Evolutionary conservation across 2,888 invertebrate species (phyloP).

Genomic region (Achlya flavicornis): DNA sequence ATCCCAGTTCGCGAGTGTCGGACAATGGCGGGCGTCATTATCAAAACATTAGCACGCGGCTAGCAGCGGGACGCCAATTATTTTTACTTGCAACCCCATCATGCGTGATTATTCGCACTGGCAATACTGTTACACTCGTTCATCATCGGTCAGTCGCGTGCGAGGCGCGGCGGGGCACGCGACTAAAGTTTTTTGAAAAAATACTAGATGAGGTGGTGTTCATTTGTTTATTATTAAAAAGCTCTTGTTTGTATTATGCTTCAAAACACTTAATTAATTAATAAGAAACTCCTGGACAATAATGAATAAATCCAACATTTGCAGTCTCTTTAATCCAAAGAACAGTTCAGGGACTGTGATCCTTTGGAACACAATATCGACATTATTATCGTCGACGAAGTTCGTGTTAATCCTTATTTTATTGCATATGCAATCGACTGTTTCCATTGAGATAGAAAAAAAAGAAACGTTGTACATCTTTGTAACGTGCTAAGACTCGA

Average conservation of each 20-base stretch:
- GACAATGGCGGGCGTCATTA: slow-evolving; percentile 77
- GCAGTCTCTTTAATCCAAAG: too few relatives aligned
- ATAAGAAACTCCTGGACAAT: slow-evolving; percentile 15
- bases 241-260: neutral
- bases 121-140: slow-evolving; percentile 71
- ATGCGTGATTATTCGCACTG: slow-evolving; percentile 62
- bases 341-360: too few relatives aligned
- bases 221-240: slow-evolving; percentile 31
- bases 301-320: too few relatives aligned
- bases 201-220: slow-evolving; percentile 34
- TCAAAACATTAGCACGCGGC: slow-evolving; percentile 77
- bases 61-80: slow-evolving; percentile 81
- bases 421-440: too few relatives aligned
- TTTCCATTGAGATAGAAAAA: too few relatives aligned
- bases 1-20: slow-evolving; percentile 38
- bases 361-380: too few relatives aligned
- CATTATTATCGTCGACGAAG: too few relatives aligned
- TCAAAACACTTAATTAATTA: slow-evolving; percentile 15
- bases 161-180: slow-evolving; percentile 46
- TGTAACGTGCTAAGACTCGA: too few relatives aligned
- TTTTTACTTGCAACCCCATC: slow-evolving; percentile 77
- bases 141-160: slow-evolving; percentile 66
- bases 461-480: too few relatives aligned
- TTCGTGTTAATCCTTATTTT: too few relatives aligned
- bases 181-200: slow-evolving; percentile 47